These are phyloP conservation scores for Telmatochromis sp. DNA, from an alignment of 2,113 vertebrate species.

Conservation along the genomic window DNA sequence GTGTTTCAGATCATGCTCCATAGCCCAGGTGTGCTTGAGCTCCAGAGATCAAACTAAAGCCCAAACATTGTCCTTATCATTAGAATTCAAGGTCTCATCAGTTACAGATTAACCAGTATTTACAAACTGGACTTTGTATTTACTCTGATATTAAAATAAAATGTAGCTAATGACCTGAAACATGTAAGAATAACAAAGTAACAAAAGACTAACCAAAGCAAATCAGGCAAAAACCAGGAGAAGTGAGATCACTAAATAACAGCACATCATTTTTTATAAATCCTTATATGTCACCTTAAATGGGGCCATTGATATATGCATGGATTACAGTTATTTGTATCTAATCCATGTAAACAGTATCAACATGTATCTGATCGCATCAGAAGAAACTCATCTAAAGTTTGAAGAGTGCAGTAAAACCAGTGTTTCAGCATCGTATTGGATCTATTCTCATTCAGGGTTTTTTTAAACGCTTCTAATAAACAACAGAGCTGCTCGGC, in stretches of 20 bases:
- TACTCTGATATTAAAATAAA: not conserved
- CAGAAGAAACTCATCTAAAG: not conserved
- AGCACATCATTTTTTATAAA: not conserved
- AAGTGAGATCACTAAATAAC: not conserved
- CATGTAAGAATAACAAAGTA: not conserved
- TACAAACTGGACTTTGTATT: not conserved
- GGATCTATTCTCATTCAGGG: conserved; percentile 22
- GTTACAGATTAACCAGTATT: not conserved
- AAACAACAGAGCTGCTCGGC: conserved; percentile 24
- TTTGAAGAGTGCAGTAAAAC: not conserved
- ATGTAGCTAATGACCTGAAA: not conserved
- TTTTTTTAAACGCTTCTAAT: conserved; percentile 14
- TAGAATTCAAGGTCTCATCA: not conserved
- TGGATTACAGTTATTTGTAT: conserved; percentile 5
- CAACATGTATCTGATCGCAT: not conserved
- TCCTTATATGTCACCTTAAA: not conserved
- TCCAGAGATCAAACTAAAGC: not conserved
- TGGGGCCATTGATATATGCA: not conserved
- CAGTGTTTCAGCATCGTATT: not conserved
- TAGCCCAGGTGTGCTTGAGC: not conserved
- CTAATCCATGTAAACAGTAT: not conserved
- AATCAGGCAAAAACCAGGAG: not conserved
- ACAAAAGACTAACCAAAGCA: not conserved
- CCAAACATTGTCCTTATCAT: not conserved
- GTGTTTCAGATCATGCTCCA: not conserved